Base-by-base conservation (phyloP, 2,113 vertebrate genomes). In the Crotalus tigris region DNA sequence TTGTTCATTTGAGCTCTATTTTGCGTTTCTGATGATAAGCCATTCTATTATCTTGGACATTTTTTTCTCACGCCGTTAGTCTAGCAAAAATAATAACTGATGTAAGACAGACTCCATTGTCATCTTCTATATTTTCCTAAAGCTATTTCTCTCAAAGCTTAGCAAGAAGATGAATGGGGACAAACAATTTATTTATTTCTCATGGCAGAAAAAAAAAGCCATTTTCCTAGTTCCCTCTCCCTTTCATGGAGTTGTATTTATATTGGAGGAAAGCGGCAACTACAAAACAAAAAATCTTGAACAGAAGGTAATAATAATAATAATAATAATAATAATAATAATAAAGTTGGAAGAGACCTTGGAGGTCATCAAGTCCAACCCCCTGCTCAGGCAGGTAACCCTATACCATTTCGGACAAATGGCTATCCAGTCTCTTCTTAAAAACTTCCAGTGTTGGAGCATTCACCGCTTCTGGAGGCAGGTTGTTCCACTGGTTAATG, bases 1-100 rank as follows among this genome's bases (percentile, higher is more conserved):
- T 96, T 96, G 93, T 87, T 95, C 94, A 90, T 96, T 93, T 91
- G 93, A 95, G 94, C 95, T 95, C 90, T 92, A n/a, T 81, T 95
- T 81, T 95, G 29, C 54, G 95, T 92, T 92, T 90, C 95, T 96
- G 96, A 95, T 94, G 93, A 97, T 64, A 90, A 92, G 53, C 85
- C 90, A 61, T 24, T 17, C 29, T 1, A 0, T 96, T 96, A 95
- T 10, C 95, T 93, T 95, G 91, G 94, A 94, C 95, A 93, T 93
- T 93, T 55, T 75, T 93, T 94, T 94, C 91, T 94, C 93, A 89
- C 1, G 29, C 53, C 85, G 90, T 0, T 0, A 0, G 91, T 91
- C 59, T 93, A 95, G 95, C 95, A 93, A 94, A 90, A 94, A 95
- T 95, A 93, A 51, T 17, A 3, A 87, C 54, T 44, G 75, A 44